These are phyloP conservation scores for Hyperopisus bebe DNA, from an alignment of 2,113 vertebrate species.

Conservation along the genomic window DNA sequence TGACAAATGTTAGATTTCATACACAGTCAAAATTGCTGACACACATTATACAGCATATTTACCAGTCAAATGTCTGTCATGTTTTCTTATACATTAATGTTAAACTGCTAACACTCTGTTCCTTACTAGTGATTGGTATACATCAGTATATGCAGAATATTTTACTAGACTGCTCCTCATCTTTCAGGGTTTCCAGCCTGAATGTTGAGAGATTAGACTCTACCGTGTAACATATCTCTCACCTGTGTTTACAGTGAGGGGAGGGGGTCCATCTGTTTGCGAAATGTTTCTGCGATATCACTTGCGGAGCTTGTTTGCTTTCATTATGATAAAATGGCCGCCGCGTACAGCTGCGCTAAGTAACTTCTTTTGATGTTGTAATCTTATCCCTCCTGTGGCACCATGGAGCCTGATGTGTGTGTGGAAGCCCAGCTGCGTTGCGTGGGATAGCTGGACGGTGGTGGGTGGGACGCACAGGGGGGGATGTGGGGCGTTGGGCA, in stretches of 20 bases:
- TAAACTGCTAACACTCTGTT: background rate
- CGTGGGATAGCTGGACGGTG: conserved; percentile 3
- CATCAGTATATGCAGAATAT: background rate
- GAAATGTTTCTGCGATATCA: background rate
- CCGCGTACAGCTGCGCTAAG: conserved; percentile 15
- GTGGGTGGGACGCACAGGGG: conserved; percentile 15
- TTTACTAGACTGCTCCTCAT: background rate
- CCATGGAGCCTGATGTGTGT: conserved; percentile 24
- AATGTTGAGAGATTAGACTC: background rate
- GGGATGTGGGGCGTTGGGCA: conserved; percentile 10
- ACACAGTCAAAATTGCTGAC: background rate
- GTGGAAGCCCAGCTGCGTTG: conserved; percentile 33
- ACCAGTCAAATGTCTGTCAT: background rate
- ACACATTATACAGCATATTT: background rate
- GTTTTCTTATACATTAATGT: background rate
- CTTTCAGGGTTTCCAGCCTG: background rate
- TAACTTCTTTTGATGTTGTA: conserved; percentile 28
- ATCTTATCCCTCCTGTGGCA: conserved; percentile 15
- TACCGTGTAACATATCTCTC: background rate
- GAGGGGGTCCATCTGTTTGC: background rate
- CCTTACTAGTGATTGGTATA: background rate
- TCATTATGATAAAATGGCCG: background rate
- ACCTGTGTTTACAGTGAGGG: background rate
- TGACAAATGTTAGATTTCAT: background rate
- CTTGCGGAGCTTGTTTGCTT: conserved; percentile 22